Conservation (phyloP, 2,888 invertebrate genomes). For the Drosophila subquinaria region DNA sequence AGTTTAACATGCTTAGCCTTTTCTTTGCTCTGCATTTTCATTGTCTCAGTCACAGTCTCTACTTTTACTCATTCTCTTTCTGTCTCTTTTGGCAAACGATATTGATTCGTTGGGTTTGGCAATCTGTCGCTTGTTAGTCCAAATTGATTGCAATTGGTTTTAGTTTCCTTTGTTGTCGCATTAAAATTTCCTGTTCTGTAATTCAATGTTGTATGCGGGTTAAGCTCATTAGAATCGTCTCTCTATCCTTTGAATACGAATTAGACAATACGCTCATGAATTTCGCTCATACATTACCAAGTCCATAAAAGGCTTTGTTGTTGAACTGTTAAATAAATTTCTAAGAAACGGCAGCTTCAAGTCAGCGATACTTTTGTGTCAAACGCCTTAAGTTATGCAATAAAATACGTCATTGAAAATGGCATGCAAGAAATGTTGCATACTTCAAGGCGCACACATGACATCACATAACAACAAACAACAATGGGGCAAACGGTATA, state of each 20-base stretch:
- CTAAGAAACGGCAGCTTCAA: conserved; percentile 3
- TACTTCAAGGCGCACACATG: conserved; percentile 33
- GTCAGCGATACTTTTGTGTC: background rate
- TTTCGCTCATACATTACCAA: background rate
- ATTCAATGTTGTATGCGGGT: conserved; percentile 52
- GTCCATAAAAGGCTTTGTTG: background rate
- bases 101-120: conserved; percentile 70
- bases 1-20: conserved; percentile 14
- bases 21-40: conserved; percentile 9
- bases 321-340: conserved; percentile 1
- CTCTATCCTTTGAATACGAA: background rate
- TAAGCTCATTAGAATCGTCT: conserved; percentile 42
- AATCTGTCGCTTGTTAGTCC: conserved; percentile 74
- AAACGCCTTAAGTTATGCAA: conserved; percentile 36
- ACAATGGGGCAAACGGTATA: conserved; percentile 2
- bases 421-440: conserved; percentile 43
- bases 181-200: conserved; percentile 42
- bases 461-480: conserved; percentile 7
- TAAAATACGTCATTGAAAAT: conserved; percentile 20
- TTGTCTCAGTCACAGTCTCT: conserved; percentile 9
- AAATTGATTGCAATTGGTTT: conserved; percentile 78
- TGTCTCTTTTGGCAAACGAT: conserved; percentile 41
- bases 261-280: background rate
- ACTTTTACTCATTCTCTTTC: conserved; percentile 33
- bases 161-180: conserved; percentile 51